Base-by-base conservation (phyloP, 2,888 invertebrate species). In the Malachius bipustulatus region DNA sequence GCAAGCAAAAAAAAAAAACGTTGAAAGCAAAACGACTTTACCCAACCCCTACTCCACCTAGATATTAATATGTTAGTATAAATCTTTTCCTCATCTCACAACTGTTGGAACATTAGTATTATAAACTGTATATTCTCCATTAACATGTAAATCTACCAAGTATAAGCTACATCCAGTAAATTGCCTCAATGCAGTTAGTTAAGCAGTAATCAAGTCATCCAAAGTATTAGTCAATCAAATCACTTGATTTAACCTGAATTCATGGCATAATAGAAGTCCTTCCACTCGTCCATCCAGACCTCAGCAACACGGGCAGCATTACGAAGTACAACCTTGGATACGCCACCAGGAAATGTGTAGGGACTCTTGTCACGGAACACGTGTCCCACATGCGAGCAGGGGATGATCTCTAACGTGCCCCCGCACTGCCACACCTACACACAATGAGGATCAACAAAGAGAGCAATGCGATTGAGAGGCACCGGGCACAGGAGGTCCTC, bases 241-340 rank as follows among this genome's bases (percentile, higher is more conserved):
- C 9, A 2, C 11, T 2, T 4, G 13, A 27, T 32, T 55, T 75
- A 82, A 91, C 91, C 91, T 87, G 91, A 87, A 69, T 90, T 93
- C 85, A 94, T 91, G 68, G 89, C 88, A 81, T 90, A 93, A 79
- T 90, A 94, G 81, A 94, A 94, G 70, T 90, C 90, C 66, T 90
- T 83, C 88, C 96, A 97, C 67, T 97, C 93, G 77, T 97, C 98
- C 84, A 99, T 87, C 98, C 98, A 99, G 57, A 98, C 98, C 66
- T 94, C 91, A 55, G 96, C 97, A 55, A 96, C 93, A 56, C 98
- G 77, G 55, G 94, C 91, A 51, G 96, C 91, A 71, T 99, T 99
- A 70, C 94, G 91, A 54, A 96, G 82, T 56, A 97, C 94, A 59
- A 97, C 83, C 67, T 87, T 87, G 63, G 88, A 87, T 50, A 91